phyloP scores from a whole-genome alignment of 2,888 invertebrate species.

The Eutolmus rufibarbis region DNA sequence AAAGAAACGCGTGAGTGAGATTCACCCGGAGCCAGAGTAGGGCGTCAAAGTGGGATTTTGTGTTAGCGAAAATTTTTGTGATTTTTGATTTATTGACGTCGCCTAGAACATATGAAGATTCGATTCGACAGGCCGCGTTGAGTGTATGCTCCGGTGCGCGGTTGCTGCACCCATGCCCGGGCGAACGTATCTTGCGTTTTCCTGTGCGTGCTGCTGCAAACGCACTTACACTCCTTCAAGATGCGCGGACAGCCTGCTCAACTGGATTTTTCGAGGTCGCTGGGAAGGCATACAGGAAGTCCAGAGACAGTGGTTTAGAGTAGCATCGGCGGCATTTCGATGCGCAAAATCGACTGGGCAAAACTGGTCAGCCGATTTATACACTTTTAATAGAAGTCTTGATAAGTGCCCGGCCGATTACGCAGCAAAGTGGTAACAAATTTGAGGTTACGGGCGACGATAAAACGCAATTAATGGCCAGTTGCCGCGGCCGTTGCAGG shows the following conservation, averaged over 20 bases:
- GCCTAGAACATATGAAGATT: conserved; percentile 11
- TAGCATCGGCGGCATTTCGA: not conserved
- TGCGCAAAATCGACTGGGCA: not conserved
- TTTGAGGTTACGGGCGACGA: conserved; percentile 33
- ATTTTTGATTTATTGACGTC: conserved; percentile 29
- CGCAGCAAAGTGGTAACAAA: conserved; percentile 28
- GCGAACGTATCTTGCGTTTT: not conserved
- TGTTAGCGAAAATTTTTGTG: conserved; percentile 36
- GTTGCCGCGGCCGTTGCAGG: not conserved
- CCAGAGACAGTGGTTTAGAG: not conserved
- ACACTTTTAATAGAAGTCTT: conserved; percentile 7
- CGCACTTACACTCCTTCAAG: not conserved
- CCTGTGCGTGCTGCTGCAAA: not conserved
- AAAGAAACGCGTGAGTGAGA: not conserved
- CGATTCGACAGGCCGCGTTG: not conserved
- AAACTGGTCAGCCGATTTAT: conserved; percentile 25
- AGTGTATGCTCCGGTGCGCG: not conserved
- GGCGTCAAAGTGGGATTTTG: conserved; percentile 40
- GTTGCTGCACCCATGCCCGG: not conserved
- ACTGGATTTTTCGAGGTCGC: conserved; percentile 38
- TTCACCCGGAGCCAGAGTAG: conserved; percentile 28
- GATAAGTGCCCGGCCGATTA: conserved; percentile 11
- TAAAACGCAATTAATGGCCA: conserved; percentile 34
- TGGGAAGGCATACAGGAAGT: not conserved
- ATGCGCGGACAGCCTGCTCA: not conserved